Evolutionary conservation across 2,797 vertebrate species (phyloP), one percentile per base, ranked within the genome.

Genomic region (Cyclopterus lumpus): DNA sequence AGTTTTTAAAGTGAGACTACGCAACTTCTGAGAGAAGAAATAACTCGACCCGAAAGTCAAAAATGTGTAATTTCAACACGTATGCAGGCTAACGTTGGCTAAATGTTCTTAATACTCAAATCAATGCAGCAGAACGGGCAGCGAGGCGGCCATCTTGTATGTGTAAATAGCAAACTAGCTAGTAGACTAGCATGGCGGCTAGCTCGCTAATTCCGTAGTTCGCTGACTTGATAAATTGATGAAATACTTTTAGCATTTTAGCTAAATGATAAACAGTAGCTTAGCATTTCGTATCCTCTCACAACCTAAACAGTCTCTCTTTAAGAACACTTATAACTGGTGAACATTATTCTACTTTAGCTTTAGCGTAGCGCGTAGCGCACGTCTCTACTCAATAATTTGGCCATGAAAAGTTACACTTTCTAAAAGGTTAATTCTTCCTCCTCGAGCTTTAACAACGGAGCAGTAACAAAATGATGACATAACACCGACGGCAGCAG

Each of bases 401-500:
- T 85, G 79, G 83, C 81, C 67, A 9, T 71, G 55, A 71, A 40
- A 61, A 67, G 80, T 85, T 75, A 75, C 73, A 82, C 78, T 78
- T 44, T 75, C 58, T 15, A 40, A 48, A 75, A 20, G 69, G 77
- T 81, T 83, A 77, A 76, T 64, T 55, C 12, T 38, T 73, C 72
- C 72, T 77, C 75, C 69, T 79, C 65, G 34, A 90, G 81, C 86
- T 60, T 72, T 82, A 83, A 92, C 88, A 89, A 79, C 32, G 75
- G 75, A 93, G 90, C 89, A 78, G 88, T 84, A 82, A 91, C 83
- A 71, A 70, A 84, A 22, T 77, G 79, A 78, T 40, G 75, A 79
- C 63, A 49, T 60, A 93, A 89, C 90, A 93, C 90, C 77, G 92
- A 93, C 94, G 92, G 91, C 76, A 93, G 93, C 93, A 93, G 94